Evolutionary conservation across 2,113 vertebrate genomes (phyloP).

Genomic region (Cisticola juncidis): DNA sequence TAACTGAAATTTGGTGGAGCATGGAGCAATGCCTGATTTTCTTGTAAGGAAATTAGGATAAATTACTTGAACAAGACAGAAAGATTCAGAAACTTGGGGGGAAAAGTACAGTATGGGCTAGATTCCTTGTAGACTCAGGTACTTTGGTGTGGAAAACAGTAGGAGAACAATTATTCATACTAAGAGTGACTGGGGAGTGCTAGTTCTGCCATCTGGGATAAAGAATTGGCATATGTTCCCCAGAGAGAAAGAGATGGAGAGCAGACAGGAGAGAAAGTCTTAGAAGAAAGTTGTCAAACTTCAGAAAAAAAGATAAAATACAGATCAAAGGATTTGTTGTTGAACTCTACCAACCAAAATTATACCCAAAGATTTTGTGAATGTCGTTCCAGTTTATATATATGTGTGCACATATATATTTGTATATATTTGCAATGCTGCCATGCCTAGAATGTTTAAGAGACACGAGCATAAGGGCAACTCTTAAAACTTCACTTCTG

Average conservation of each 20-base stretch:
- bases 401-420: accelerated
- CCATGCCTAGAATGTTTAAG: not conserved
- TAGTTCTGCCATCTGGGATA: not conserved
- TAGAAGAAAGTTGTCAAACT: not conserved
- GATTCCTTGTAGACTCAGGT: not conserved
- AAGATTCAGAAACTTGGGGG: not conserved
- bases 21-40: not conserved
- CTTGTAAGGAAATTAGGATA: not conserved
- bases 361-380: not conserved
- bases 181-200: not conserved
- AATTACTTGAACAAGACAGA: not conserved
- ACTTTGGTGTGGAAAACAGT: not conserved
- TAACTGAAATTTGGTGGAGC: not conserved
- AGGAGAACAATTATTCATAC: not conserved
- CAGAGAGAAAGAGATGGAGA: not conserved
- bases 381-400: not conserved
- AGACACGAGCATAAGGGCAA: not conserved
- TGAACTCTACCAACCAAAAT: not conserved
- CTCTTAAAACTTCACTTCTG: not conserved
- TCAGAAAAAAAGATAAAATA: not conserved
- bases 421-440: not conserved
- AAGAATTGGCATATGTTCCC: not conserved
- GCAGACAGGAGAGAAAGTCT: not conserved
- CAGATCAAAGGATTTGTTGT: not conserved
- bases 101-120: not conserved